Base-by-base conservation (phyloP, 2,888 invertebrate genomes). In the Argyresthia goedartella region DNA sequence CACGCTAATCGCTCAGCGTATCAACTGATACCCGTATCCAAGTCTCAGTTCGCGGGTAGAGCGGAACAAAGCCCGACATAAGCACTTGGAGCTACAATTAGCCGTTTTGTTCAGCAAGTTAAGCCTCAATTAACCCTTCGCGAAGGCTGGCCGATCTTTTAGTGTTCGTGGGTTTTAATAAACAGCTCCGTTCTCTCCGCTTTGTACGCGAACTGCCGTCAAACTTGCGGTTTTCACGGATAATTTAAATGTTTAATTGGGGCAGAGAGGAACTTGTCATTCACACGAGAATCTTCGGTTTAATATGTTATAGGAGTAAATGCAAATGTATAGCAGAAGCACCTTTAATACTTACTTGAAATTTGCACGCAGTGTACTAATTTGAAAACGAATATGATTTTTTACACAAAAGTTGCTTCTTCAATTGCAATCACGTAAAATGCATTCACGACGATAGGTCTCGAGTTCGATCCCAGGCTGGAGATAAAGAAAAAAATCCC, bases 41-140 rank as follows among this genome's bases (percentile, higher is more conserved):
- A 25, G 25, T 25, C 25, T 34, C 41, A 25, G 42, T 11, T 50
- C 50, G 41, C 50, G 50, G 41, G 42, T 41, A 34, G 33, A 50
- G 34, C 42, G 15, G 54, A 60, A 66, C 66, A 63, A 66, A 66
- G 66, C 57, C 60, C 65, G 67, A 76, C 78, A 80, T 78, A 69
- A 71, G 72, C 73, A 79, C 78, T 81, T 76, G 64, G 63, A 74
- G 68, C 70, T 75, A 76, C 81, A 84, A 85, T 82, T 85, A 82
- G 71, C 76, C 69, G 78, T 82, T 82, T 81, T 81, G 80, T 81
- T 78, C 66, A 68, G 66, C 67, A 73, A 71, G 74, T 70, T 74
- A 80, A 72, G 75, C 80, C 69, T 74, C 80, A 84, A 84, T 82
- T 81, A 81, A 77, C 66, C 72, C 71, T 73, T 75, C 71, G 62